Percentiles rank a stretch among this genome's conserved stretches.
Conservation (phyloP, 1,140 invertebrate genomes). For the Drosophila repletoides region DNA sequence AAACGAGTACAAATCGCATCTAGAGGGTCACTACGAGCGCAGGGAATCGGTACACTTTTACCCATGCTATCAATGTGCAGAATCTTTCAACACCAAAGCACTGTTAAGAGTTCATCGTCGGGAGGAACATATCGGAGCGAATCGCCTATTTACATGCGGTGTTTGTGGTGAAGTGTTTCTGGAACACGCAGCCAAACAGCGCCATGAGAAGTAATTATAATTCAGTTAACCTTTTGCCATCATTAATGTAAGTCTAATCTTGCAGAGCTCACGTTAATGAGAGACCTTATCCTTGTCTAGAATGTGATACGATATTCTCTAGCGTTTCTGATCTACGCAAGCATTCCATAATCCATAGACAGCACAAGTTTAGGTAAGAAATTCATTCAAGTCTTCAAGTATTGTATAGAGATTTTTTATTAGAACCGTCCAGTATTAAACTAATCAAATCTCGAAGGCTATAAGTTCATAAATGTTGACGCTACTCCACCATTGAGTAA, state of each 20-base stretch:
- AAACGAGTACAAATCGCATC: conserved; percentile 34
- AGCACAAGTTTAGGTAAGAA: conserved; percentile 29
- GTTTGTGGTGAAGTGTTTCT: conserved; percentile 44
- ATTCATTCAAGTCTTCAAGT: neutral
- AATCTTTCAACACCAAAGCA: conserved; percentile 15
- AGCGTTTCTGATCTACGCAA: conserved; percentile 30
- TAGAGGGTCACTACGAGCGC: conserved; percentile 15
- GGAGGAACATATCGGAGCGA: conserved; percentile 13
- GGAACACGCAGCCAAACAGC: conserved; percentile 28
- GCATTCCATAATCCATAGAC: conserved; percentile 24
- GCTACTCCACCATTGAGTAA: too few relatives aligned
- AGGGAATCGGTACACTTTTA: conserved; percentile 35
- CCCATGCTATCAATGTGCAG: conserved; percentile 43
- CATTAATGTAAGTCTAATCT: neutral
- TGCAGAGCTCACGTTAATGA: conserved; percentile 59
- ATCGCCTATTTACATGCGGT: conserved; percentile 31
- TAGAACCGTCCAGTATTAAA: too few relatives aligned
- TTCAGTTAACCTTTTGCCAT: neutral
- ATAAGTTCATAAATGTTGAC: too few relatives aligned
- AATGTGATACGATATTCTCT: conserved; percentile 39
- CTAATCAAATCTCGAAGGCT: too few relatives aligned
- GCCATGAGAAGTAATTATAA: conserved; percentile 50
- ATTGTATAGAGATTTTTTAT: too few relatives aligned
- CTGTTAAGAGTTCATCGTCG: conserved; percentile 23
- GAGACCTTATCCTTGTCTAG: conserved; percentile 62